A percentile compares a stretch with the other conserved stretches of the same genome.
These are phyloP conservation scores for Eugnorisma glareosa DNA, from an alignment of 2,888 invertebrate species.

Conservation along the genomic window DNA sequence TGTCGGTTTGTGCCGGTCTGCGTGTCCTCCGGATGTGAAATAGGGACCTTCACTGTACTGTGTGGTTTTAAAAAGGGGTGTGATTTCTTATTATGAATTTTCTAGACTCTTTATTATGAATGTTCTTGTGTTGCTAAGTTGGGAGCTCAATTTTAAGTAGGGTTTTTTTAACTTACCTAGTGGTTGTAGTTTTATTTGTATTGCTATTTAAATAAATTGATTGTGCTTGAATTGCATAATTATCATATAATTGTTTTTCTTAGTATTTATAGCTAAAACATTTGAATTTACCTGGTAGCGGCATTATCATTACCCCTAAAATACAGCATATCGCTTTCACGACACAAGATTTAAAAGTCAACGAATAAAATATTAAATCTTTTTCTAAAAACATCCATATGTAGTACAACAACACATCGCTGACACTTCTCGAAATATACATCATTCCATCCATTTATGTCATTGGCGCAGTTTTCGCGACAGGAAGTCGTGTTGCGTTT, in stretches of 20 bases:
- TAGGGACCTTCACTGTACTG: neutral
- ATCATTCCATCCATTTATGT: neutral
- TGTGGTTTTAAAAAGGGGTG: slow-evolving; percentile 1
- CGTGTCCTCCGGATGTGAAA: neutral
- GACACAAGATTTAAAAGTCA: neutral
- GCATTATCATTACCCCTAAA: neutral
- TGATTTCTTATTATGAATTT: neutral
- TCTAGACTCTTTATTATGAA: neutral
- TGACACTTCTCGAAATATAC: neutral
- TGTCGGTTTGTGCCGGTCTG: neutral
- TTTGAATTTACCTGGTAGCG: neutral
- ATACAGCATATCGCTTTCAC: neutral
- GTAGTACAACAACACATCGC: neutral
- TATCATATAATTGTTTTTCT: neutral
- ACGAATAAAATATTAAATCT: neutral
- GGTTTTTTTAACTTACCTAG: neutral
- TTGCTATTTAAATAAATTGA: slow-evolving; percentile 35
- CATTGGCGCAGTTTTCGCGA: neutral
- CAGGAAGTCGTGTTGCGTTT: neutral
- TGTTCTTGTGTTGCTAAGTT: neutral
- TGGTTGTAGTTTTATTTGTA: slow-evolving; percentile 4
- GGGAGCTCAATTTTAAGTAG: slow-evolving; percentile 12
- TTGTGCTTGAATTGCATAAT: neutral
- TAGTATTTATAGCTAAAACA: neutral
- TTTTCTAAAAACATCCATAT: neutral